phyloP scores from a whole-genome alignment of 35 echinoderm and acorn worm species.

The Holothuria glaberrima region DNA sequence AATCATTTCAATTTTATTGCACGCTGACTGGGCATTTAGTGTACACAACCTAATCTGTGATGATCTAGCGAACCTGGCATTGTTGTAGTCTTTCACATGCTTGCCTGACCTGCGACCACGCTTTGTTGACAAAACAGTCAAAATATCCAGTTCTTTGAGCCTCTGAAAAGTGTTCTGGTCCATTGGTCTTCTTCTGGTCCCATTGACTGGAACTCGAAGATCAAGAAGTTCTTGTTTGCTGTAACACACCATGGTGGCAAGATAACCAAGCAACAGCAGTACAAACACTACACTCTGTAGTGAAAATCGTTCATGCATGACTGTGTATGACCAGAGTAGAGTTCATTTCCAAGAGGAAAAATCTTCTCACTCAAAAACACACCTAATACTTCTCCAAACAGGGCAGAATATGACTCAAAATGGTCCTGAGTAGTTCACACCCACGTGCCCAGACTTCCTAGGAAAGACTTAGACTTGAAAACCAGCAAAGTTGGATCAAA shows the following conservation, averaged over 20 bases:
- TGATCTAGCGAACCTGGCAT: too few relatives aligned
- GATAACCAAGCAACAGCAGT: background rate
- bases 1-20: too few relatives aligned
- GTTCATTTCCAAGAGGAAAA: background rate
- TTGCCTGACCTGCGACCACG: too few relatives aligned
- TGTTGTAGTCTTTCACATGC: too few relatives aligned
- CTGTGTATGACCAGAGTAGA: background rate
- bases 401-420: too few relatives aligned
- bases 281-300: background rate
- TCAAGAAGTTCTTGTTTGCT: conserved; percentile 5
- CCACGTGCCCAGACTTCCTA: too few relatives aligned
- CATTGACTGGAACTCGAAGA: too few relatives aligned
- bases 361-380: too few relatives aligned
- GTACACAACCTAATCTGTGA: too few relatives aligned
- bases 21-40: background rate
- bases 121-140: too few relatives aligned
- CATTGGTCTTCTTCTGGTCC: background rate
- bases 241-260: background rate
- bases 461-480: background rate
- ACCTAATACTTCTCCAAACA: too few relatives aligned
- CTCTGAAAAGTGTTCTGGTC: background rate
- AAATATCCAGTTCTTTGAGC: background rate
- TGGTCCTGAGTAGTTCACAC: background rate
- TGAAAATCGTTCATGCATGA: background rate
- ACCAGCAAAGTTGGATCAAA: background rate